Evolutionary conservation across 2,797 vertebrate genomes (phyloP).

Genomic region (Lepidocolaptes lacrymiger): DNA sequence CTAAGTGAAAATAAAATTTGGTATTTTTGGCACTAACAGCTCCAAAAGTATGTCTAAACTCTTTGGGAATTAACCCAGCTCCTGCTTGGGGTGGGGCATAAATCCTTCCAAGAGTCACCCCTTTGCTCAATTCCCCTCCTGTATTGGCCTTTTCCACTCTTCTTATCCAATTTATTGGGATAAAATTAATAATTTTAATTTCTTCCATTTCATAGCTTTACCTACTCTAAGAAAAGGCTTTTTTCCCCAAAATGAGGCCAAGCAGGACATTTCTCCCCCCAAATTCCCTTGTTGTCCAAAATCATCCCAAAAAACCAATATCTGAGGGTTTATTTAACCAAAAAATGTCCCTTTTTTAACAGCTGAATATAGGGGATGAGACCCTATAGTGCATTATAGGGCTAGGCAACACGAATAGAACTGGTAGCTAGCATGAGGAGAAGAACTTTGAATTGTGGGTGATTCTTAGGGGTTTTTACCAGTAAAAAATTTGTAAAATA

Average conservation of each 20-base stretch:
- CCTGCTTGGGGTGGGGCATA: too few species aligned
- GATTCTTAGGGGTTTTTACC: background rate
- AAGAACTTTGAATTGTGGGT: background rate
- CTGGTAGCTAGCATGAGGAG: background rate
- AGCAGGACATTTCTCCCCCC: fast-evolving
- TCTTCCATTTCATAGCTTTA: background rate
- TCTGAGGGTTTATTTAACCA: background rate
- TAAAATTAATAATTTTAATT: background rate
- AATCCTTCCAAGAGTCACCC: background rate
- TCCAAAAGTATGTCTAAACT: background rate
- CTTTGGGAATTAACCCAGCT: background rate
- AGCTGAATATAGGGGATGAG: background rate
- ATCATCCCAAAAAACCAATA: fast-evolving
- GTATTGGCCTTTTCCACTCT: fast-evolving
- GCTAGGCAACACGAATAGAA: fast-evolving
- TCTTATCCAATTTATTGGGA: background rate
- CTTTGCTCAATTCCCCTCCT: background rate
- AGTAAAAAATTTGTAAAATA: background rate
- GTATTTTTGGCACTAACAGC: background rate
- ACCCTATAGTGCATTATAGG: background rate
- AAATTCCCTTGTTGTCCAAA: background rate
- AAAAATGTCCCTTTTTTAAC: background rate
- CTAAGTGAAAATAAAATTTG: background rate
- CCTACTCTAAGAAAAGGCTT: background rate
- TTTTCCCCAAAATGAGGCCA: background rate